Base-by-base conservation (phyloP, 2,113 vertebrate genomes). In the Nestor notabilis region DNA sequence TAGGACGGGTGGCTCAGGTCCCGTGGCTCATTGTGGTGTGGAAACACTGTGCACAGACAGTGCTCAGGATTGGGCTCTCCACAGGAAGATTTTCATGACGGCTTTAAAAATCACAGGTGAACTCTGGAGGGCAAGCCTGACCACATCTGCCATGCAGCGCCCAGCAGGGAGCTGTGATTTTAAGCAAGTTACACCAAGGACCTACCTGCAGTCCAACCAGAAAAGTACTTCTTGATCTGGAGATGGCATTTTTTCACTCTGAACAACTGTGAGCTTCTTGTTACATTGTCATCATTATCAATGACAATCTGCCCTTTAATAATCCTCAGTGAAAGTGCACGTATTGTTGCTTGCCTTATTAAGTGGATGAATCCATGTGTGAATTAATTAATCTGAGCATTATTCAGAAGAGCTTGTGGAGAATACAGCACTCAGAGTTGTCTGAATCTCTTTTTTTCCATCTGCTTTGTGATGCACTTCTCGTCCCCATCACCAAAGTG, bases 1-100 rank as follows among this genome's bases (percentile, higher is more conserved):
- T 2, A 1, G 20, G 7, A 17, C 12, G 39, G 4, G 31, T 24
- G 25, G n/a, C 31, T 74, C 8, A n/a, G 9, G 16, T 49, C 55
- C 28, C 0, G 0, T 2, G 2, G 27, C 27, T 80, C 39, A 27
- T 0, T 1, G 11, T 8, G 17, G 1, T 3, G 2, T 46, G 47
- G 47, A 23, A 83, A 16, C 17, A 9, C 11, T 2, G 3, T 27
- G 20, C 19, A 13, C 1, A 3, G 5, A 11, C 6, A 61, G 29
- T 5, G 4, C 35, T 39, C 3, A 8, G 47, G 19, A 12, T 0
- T 10, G 7, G 10, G 17, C 11, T 41, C 10, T 46, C 39, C 2
- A 1, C 4, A 2, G 49, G 52, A 44, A 60, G 14, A 10, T 83
- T 56, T 78, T 31, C 13, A 14, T 58, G 41, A 6, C 55, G 63